Percentiles rank a stretch among this genome's conserved stretches.
Conservation (phyloP, 2,113 vertebrate genomes). For the Xyrauchen texanus region DNA sequence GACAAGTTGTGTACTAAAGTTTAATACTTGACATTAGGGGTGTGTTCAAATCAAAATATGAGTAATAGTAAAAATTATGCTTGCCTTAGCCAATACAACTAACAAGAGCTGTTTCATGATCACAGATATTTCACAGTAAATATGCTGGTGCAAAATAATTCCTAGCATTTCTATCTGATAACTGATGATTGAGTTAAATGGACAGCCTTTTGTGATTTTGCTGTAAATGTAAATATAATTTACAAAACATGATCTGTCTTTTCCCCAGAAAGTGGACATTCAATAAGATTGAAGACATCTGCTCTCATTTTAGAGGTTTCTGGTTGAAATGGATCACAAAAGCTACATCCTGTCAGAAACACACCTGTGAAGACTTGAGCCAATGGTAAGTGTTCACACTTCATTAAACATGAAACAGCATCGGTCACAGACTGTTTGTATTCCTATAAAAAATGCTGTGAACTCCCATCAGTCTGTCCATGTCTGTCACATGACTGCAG, state of each 20-base stretch:
- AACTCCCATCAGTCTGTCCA: too few relatives aligned
- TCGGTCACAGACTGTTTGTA: too few relatives aligned
- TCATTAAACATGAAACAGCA: too few relatives aligned
- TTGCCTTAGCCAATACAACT: too few relatives aligned
- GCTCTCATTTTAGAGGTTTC: not conserved
- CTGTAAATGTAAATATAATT: not conserved
- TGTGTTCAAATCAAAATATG: too few relatives aligned
- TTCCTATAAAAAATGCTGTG: too few relatives aligned
- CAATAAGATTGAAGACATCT: not conserved
- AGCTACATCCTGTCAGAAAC: constrained; percentile 76
- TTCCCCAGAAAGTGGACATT: not conserved
- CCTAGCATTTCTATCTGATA: not conserved
- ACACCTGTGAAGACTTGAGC: constrained; percentile 79
- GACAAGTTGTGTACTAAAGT: too few relatives aligned
- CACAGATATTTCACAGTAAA: too few relatives aligned
- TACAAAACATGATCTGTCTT: not conserved
- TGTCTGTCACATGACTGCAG: too few relatives aligned
- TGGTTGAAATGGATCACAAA: constrained; percentile 76
- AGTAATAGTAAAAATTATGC: too few relatives aligned
- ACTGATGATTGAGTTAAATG: not conserved
- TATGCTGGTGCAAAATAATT: not conserved
- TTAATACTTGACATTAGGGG: too few relatives aligned
- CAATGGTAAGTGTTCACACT: constrained; percentile 79
- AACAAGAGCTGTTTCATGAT: too few relatives aligned
- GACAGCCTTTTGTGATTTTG: not conserved